Base-by-base conservation (phyloP, 2,797 vertebrate genomes). In the Darevskia mixta region DNA sequence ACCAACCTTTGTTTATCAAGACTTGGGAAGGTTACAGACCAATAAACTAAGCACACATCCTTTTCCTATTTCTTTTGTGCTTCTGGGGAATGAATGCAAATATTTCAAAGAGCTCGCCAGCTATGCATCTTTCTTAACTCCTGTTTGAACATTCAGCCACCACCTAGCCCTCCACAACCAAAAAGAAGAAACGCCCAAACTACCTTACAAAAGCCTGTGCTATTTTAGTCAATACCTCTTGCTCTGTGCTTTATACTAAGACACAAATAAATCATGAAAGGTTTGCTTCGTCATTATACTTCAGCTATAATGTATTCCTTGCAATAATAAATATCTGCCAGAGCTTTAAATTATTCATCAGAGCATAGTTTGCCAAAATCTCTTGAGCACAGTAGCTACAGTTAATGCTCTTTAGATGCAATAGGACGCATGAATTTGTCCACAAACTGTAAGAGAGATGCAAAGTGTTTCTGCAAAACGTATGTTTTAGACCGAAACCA, bases 341-440 rank as follows among this genome's bases (percentile, higher is more conserved):
- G n/a, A 43, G 80, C 43, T 49, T 77, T 88, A 88, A 78, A 89
- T 92, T 88, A 91, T 86, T 93, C 89, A 87, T 77, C 61, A 75
- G 85, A 91, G 86, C 82, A 81, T 3, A 64, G 85, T 90, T 83
- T 92, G 87, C 29, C 87, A 87, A 72, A 67, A 78, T 89, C 35
- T 73, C 76, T 85, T 69, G 38, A 86, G 73, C 86, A 35, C 35
- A 87, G 1, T 25, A 15, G 71, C 58, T 17, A 45, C 73, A 83
- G 73, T 87, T 43, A 89, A 80, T 61, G 49, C 25, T 77, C 61
- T 69, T 35, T 69, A 38, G 64, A 69, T 38, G 61, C 61, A 77
- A 29, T 38, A 83, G 17, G 25, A 27, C 25, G 77, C 2, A 69
- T 83, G 25, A 55, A 83, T 83, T 83, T 83, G 45, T 38, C 71